Evolutionary conservation across 2,797 vertebrate genomes (phyloP).

Genomic region (Notoglanidium macrostoma): DNA sequence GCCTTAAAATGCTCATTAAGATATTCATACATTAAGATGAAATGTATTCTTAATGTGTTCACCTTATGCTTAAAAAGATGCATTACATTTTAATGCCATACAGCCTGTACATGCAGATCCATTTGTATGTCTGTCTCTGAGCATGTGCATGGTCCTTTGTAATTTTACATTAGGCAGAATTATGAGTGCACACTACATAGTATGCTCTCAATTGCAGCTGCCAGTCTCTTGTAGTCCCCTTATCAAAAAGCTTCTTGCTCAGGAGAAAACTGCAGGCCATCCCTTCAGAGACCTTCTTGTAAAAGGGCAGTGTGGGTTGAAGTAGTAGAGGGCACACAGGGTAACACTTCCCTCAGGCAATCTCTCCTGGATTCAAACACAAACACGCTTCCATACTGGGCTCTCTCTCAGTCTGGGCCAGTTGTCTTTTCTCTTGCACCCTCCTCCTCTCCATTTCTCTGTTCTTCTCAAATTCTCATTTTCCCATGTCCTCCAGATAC

Average conservation of each 20-base stretch:
- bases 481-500: slow-evolving; percentile 31
- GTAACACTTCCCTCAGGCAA: slow-evolving; percentile 49
- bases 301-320: slow-evolving; percentile 37
- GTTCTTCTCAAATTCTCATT: slow-evolving; percentile 18
- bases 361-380: slow-evolving; percentile 38
- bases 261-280: slow-evolving; percentile 42
- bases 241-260: slow-evolving; percentile 51
- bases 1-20: background rate
- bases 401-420: slow-evolving; percentile 31
- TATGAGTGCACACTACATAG: slow-evolving; percentile 16
- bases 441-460: slow-evolving; percentile 7
- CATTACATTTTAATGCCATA: background rate
- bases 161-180: slow-evolving; percentile 19
- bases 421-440: background rate
- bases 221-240: slow-evolving; percentile 40
- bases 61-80: background rate
- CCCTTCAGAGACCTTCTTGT: slow-evolving; percentile 50
- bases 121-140: slow-evolving; percentile 31
- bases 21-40: background rate
- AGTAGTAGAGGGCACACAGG: slow-evolving; percentile 27
- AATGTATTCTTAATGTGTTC: background rate
- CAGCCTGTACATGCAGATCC: slow-evolving; percentile 26
- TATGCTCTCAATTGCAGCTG: slow-evolving; percentile 52
- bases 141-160: slow-evolving; percentile 21
- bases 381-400: slow-evolving; percentile 46